Base-by-base conservation (phyloP, 2,888 invertebrate genomes). In the Mayetiola destructor region DNA sequence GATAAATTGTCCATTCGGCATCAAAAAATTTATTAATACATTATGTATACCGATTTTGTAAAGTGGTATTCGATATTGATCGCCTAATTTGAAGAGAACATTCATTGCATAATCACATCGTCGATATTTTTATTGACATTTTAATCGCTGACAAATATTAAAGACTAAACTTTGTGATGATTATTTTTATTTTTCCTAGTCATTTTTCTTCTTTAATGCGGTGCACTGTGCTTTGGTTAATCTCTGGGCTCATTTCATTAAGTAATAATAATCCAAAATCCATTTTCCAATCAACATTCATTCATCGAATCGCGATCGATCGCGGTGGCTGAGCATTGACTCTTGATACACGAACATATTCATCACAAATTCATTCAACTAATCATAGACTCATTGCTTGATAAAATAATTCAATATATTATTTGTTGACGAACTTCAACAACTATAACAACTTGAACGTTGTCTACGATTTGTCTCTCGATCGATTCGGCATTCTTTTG, bases 111-210 rank as follows among this genome's bases (percentile, higher is more conserved):
- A 20, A 40, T 21, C 14, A 12, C n/a, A 39, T n/a, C 39, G 4
- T n/a, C 12, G 40, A 23, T 40, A 40, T 40, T 40, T 39, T 40
- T 40, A 40, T 40, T 40, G 40, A 40, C 40, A 14, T 40, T 40
- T 40, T 40, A 40, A 40, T 40, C 40, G 40, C 23, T 40, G 40
- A 40, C 40, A 40, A 40, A 40, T 40, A 23, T 21, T 20, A 40
- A 40, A 40, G 40, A 40, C 21, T 21, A 40, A 40, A 40, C n/a
- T n/a, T n/a, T n/a, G n/a, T n/a, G n/a, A n/a, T n/a, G n/a, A n/a
- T n/a, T n/a, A n/a, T n/a, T n/a, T n/a, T n/a, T n/a, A n/a, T n/a
- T n/a, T n/a, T n/a, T n/a, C n/a, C n/a, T n/a, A n/a, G n/a, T n/a
- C n/a, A n/a, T n/a, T n/a, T n/a, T n/a, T n/a, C n/a, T n/a, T n/a